Conservation (phyloP, 2,888 invertebrate species). For the Cynaeus angustus region DNA sequence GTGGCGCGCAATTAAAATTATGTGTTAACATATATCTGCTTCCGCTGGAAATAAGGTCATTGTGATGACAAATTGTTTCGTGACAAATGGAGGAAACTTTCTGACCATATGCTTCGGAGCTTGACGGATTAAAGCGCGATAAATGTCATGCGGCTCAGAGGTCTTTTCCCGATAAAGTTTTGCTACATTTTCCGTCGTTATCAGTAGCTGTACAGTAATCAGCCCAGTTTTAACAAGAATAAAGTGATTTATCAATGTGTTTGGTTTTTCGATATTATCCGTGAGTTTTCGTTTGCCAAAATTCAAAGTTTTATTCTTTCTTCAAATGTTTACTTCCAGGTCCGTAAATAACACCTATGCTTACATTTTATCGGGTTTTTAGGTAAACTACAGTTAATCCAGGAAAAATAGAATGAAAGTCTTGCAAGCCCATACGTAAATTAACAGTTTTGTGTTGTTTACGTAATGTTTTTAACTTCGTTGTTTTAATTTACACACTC, state of each 20-base stretch:
- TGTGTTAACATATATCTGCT: constrained; percentile 21
- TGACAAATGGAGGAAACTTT: constrained; percentile 4
- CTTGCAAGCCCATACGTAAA: too few species aligned
- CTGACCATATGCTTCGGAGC: constrained; percentile 6
- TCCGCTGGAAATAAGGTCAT: constrained; percentile 29
- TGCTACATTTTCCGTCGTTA: too few species aligned
- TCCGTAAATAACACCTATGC: constrained; percentile 7
- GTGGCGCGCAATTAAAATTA: constrained; percentile 11
- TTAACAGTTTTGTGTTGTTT: constrained; percentile 2
- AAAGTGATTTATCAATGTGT: too few species aligned
- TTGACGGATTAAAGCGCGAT: constrained; percentile 5
- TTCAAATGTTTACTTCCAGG: neutral
- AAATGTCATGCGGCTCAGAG: neutral
- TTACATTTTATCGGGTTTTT: constrained; percentile 8
- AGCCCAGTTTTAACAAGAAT: too few species aligned
- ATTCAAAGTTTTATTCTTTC: too few species aligned
- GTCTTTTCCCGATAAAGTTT: too few species aligned
- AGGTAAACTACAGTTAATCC: neutral
- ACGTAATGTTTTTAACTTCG: neutral
- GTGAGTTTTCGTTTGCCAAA: too few species aligned
- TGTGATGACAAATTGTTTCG: constrained; percentile 27
- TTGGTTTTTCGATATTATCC: too few species aligned
- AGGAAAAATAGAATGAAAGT: neutral
- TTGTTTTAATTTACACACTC: neutral
- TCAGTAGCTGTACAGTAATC: too few species aligned